These are phyloP conservation scores for Vanessa tameamea DNA, from an alignment of 1,140 invertebrate species.

Conservation along the genomic window DNA sequence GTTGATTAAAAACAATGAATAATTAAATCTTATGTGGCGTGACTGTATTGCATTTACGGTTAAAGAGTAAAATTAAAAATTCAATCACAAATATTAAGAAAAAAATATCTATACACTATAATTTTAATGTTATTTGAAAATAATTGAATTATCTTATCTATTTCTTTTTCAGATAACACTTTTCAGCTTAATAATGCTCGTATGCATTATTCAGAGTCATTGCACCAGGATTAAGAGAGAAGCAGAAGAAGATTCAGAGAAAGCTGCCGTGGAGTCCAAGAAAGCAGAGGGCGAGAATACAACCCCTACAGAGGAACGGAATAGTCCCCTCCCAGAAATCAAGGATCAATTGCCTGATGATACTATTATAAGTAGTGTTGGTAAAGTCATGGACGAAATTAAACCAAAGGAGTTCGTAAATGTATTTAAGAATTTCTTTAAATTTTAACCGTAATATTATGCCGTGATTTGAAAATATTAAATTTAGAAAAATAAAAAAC, in stretches of 20 bases:
- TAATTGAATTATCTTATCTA: not conserved
- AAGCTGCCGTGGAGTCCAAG: not conserved
- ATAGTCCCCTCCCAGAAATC: not conserved
- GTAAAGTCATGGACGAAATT: not conserved
- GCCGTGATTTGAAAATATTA: too few species aligned
- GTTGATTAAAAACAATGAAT: too few species aligned
- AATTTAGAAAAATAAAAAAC: too few species aligned
- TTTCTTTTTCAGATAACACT: conserved; percentile 13
- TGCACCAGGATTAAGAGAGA: not conserved
- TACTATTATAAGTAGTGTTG: not conserved
- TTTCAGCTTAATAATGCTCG: not conserved
- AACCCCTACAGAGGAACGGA: not conserved
- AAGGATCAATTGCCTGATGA: not conserved
- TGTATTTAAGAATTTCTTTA: not conserved
- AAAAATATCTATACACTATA: too few species aligned
- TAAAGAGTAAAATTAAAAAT: too few species aligned
- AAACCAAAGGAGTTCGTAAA: not conserved
- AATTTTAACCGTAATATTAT: not conserved
- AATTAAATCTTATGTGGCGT: too few species aligned
- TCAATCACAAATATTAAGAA: too few species aligned
- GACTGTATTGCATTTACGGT: too few species aligned
- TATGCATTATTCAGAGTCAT: conserved; percentile 9
- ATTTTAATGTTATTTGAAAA: not conserved
- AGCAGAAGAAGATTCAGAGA: not conserved
- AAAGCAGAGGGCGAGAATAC: not conserved